These are phyloP conservation scores for Erpobdella octoculata DNA, from an alignment of 2,888 invertebrate species.

Conservation along the genomic window DNA sequence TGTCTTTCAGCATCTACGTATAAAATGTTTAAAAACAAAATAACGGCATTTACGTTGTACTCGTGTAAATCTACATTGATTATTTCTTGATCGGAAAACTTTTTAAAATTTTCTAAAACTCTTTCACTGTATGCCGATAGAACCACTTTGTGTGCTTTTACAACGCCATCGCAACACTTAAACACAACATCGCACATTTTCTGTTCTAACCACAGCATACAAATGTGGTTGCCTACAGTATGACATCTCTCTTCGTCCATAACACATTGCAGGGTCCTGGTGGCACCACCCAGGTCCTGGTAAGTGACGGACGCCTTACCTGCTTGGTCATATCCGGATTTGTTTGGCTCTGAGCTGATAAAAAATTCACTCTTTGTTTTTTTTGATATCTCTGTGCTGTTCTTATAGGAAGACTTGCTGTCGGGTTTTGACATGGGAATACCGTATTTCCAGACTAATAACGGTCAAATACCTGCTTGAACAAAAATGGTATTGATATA, in stretches of 20 bases:
- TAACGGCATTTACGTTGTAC: conserved; percentile 37
- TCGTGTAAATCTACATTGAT: conserved; percentile 38
- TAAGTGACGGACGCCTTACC: not conserved
- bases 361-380: conserved; percentile 23
- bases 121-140: conserved; percentile 41
- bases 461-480: too few species aligned
- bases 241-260: conserved; percentile 26
- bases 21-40: conserved; percentile 39
- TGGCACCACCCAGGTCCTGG: not conserved
- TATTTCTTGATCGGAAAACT: conserved; percentile 29
- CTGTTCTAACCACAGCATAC: conserved; percentile 27
- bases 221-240: conserved; percentile 29
- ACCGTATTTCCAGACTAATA: not conserved
- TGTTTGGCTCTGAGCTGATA: conserved; percentile 26
- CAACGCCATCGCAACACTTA: conserved; percentile 22
- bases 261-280: conserved; percentile 23
- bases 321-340: conserved; percentile 8
- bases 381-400: too few species aligned
- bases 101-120: conserved; percentile 36
- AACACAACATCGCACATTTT: conserved; percentile 31
- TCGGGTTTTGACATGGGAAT: conserved; percentile 11
- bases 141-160: conserved; percentile 40
- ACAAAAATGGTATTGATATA: too few species aligned
- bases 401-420: not conserved
- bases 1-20: conserved; percentile 40